phyloP scores from a whole-genome alignment of 2,113 vertebrate species.

The Thunnus thynnus region DNA sequence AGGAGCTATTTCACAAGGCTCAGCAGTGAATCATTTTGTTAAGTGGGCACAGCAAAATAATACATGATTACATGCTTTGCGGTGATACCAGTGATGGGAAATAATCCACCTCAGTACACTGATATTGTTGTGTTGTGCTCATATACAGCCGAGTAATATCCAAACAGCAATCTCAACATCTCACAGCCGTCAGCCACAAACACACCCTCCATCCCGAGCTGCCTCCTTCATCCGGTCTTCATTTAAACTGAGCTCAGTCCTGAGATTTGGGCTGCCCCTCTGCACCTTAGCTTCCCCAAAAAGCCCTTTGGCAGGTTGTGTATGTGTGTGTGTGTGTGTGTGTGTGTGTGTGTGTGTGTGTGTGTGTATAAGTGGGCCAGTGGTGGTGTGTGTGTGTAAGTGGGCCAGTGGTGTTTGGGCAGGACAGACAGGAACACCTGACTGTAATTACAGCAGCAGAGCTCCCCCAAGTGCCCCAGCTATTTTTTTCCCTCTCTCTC shows the following conservation, averaged over 20 bases:
- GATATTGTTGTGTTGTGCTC: neutral
- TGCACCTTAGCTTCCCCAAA: conserved; percentile 50
- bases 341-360: conserved; percentile 32
- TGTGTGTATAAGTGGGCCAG: conserved; percentile 19
- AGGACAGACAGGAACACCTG: conserved; percentile 63
- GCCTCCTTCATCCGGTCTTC: conserved; percentile 28
- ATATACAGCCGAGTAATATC: conserved; percentile 1
- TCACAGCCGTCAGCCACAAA: conserved; percentile 16
- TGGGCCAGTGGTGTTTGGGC: conserved; percentile 57
- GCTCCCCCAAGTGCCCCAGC: conserved; percentile 36
- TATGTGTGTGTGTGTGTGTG: conserved; percentile 34
- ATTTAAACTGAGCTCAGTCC: conserved; percentile 44
- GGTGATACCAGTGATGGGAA: conserved; percentile 17
- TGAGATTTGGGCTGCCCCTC: conserved; percentile 44
- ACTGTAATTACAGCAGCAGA: conserved; percentile 72
- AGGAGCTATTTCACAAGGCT: conserved; percentile 22
- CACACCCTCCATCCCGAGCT: conserved; percentile 26
- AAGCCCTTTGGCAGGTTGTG: conserved; percentile 49
- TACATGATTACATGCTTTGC: neutral
- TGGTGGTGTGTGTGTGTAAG: conserved; percentile 25
- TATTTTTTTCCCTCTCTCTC: conserved; percentile 24
- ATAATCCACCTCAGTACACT: conserved; percentile 29
- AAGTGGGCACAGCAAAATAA: neutral
- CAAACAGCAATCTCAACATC: conserved; percentile 33
- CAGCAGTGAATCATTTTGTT: conserved; percentile 1